A percentile compares a stretch with the other conserved stretches of the same genome.
phyloP scores from a whole-genome alignment of 2,113 vertebrate species.

The Chamaetylas fuelleborni region DNA sequence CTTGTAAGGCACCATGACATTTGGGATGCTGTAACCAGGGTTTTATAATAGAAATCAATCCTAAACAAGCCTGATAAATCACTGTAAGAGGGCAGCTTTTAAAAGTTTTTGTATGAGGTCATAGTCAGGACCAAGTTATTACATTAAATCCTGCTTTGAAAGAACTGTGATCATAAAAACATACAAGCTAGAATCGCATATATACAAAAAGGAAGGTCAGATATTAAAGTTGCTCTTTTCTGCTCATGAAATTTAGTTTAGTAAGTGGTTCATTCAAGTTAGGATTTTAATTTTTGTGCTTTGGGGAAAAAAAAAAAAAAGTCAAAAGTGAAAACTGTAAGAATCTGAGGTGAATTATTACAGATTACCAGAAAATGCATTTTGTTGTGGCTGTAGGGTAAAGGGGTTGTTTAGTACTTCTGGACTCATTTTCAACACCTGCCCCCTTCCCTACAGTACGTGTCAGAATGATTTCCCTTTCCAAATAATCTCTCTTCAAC shows the following conservation, averaged over 20 bases:
- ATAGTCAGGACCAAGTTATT: constrained; percentile 12
- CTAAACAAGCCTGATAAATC: constrained; percentile 23
- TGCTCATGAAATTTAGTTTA: background rate
- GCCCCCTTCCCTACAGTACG: background rate
- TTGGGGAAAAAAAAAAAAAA: background rate
- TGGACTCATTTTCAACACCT: background rate
- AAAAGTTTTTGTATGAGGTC: constrained; percentile 4
- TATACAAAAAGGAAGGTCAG: background rate
- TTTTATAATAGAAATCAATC: constrained; percentile 41
- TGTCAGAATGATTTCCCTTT: background rate
- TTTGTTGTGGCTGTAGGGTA: background rate
- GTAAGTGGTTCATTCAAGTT: background rate
- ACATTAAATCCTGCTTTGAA: constrained; percentile 13
- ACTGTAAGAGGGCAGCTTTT: background rate
- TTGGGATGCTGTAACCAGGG: background rate
- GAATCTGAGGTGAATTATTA: background rate
- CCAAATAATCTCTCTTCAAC: background rate
- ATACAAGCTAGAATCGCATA: background rate
- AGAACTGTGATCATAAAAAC: background rate
- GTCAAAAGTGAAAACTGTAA: background rate
- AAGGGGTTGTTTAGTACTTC: background rate
- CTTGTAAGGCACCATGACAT: background rate
- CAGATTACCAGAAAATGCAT: background rate
- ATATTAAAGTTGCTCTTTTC: background rate
- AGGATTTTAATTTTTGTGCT: background rate